Percentiles rank a stretch among this genome's conserved stretches.
phyloP scores from a whole-genome alignment of 1,140 invertebrate species.

The Dreissena rostriformis region DNA sequence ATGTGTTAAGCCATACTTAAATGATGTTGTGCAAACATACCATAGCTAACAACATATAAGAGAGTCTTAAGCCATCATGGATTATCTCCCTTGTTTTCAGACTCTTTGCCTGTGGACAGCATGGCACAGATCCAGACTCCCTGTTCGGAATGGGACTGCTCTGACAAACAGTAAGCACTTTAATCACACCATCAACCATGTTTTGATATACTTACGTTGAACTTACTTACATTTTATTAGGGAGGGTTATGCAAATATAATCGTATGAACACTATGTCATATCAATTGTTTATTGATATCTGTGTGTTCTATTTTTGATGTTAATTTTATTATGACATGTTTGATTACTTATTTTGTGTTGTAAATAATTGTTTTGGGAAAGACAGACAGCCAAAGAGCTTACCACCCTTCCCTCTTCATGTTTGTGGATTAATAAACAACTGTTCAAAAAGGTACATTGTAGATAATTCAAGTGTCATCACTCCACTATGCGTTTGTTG shows the following conservation, averaged over 20 bases:
- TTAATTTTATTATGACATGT: background rate
- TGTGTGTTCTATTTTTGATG: background rate
- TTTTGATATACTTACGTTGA: background rate
- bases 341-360: background rate
- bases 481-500: too few species aligned
- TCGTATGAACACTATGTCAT: background rate
- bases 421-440: too few species aligned
- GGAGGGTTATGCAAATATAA: background rate
- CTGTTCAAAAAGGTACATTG: too few species aligned
- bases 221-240: background rate
- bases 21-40: background rate
- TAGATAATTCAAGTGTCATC: too few species aligned
- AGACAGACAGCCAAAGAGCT: too few species aligned
- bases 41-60: too few species aligned
- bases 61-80: background rate
- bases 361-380: too few species aligned
- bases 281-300: background rate
- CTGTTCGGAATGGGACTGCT: slow-evolving; percentile 70
- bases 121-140: slow-evolving; percentile 60
- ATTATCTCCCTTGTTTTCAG: slow-evolving; percentile 13
- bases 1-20: background rate
- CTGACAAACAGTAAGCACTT: slow-evolving; percentile 84
- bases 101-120: slow-evolving; percentile 60
- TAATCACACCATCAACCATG: slow-evolving; percentile 7
- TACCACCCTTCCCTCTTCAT: too few species aligned